A percentile compares a stretch with the other conserved stretches of the same genome.
Evolutionary conservation across 2,888 invertebrate genomes (phyloP).

Genomic region (Omphaloscelis lunosa): DNA sequence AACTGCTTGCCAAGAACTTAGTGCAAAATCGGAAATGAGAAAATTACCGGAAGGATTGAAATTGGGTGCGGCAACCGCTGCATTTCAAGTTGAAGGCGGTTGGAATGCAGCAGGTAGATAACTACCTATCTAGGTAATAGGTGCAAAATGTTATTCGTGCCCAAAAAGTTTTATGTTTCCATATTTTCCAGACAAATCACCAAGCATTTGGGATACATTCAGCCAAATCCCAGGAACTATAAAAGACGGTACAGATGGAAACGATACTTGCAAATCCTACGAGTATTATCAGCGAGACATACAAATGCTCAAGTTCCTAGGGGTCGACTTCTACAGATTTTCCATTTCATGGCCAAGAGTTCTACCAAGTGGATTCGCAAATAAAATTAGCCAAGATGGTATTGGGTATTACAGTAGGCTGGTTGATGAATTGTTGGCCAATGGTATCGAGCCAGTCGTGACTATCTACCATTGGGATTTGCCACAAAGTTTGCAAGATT

Average conservation of each 20-base stretch:
- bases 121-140: not conserved
- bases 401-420: conserved; percentile 92
- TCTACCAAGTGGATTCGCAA: conserved; percentile 90
- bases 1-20: not conserved
- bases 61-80: conserved; percentile 79
- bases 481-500: conserved; percentile 89
- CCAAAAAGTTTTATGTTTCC: not conserved
- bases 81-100: conserved; percentile 81
- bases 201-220: conserved; percentile 92
- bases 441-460: conserved; percentile 91
- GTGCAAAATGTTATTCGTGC: not conserved
- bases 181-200: conserved; percentile 85
- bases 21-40: conserved; percentile 66
- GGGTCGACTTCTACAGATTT: conserved; percentile 90
- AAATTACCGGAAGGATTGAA: conserved; percentile 73
- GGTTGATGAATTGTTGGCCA: conserved; percentile 90
- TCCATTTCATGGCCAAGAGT: conserved; percentile 92
- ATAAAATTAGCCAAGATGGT: conserved; percentile 90
- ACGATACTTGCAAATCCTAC: conserved; percentile 91
- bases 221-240: conserved; percentile 87
- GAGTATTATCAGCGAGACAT: conserved; percentile 91
- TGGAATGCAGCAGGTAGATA: conserved; percentile 77
- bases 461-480: conserved; percentile 91
- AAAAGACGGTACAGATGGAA: conserved; percentile 89
- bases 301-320: conserved; percentile 83